Conservation (phyloP, 2,113 vertebrate genomes). For the Herpetotheres cachinnans region DNA sequence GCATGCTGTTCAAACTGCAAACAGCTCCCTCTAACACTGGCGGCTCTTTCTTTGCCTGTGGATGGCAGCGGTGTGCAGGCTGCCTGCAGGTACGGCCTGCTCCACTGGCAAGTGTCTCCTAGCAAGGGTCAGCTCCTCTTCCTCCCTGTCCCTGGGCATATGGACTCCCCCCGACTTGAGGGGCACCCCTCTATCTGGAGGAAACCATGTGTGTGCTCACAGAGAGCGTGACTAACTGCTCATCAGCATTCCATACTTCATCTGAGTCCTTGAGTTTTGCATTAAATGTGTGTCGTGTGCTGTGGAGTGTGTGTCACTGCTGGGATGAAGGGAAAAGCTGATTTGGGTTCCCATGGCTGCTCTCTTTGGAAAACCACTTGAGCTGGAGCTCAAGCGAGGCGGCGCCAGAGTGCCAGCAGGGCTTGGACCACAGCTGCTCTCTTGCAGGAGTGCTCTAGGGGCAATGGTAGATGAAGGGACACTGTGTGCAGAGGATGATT, state of each 20-base stretch:
- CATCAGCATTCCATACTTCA: conserved; percentile 49
- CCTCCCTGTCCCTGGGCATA: not conserved
- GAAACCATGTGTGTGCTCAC: not conserved
- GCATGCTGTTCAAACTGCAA: conserved; percentile 51
- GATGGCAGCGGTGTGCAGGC: conserved; percentile 33
- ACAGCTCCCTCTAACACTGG: not conserved
- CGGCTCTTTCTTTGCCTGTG: conserved; percentile 8
- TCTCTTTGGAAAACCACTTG: not conserved
- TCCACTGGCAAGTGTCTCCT: not conserved
- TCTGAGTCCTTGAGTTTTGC: conserved; percentile 41
- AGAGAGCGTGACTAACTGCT: not conserved
- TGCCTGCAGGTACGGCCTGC: conserved; percentile 1
- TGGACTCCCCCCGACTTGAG: not conserved
- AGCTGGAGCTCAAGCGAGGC: not conserved
- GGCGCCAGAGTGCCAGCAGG: not conserved
- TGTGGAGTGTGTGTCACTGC: conserved; percentile 37
- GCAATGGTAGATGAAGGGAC: not conserved
- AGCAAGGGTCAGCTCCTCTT: not conserved
- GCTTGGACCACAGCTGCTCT: not conserved
- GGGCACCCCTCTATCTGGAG: not conserved
- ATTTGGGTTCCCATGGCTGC: not conserved
- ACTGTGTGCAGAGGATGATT: not conserved
- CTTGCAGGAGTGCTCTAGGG: not conserved
- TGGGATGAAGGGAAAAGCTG: conserved; percentile 41
- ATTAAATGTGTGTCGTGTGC: conserved; percentile 60